phyloP scores from a whole-genome alignment of 1,140 invertebrate genomes.

The Stegodyphus dumicola region DNA sequence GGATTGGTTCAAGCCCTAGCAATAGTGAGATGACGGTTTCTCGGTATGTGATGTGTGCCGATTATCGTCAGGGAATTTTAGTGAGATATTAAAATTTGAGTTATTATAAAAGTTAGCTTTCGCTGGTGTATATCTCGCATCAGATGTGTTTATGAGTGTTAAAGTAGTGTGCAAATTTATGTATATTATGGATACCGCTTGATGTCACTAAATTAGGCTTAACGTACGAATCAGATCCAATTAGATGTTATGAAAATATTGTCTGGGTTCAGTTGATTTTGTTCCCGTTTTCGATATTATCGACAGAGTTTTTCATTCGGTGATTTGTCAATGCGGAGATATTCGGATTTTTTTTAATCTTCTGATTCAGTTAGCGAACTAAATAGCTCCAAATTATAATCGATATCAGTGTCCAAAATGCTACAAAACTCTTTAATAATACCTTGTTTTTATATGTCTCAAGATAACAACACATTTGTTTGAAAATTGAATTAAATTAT shows the following conservation, averaged over 20 bases:
- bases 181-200: conserved; percentile 21
- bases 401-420: conserved; percentile 54
- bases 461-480: conserved; percentile 7
- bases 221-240: conserved; percentile 45
- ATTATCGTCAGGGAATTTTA: conserved; percentile 30
- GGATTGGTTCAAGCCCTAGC: conserved; percentile 52
- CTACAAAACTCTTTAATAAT: conserved; percentile 30
- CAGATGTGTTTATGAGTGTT: neutral
- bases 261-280: conserved; percentile 20
- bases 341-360: conserved; percentile 20
- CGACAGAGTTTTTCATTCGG: neutral
- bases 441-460: conserved; percentile 9
- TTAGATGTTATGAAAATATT: conserved; percentile 54
- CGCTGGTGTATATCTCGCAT: conserved; percentile 7
- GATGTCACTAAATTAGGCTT: conserved; percentile 50
- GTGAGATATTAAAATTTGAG: conserved; percentile 28
- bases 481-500: conserved; percentile 32
- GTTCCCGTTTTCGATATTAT: neutral
- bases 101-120: conserved; percentile 25
- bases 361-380: conserved; percentile 12
- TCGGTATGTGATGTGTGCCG: conserved; percentile 42
- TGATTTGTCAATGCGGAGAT: conserved; percentile 41
- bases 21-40: conserved; percentile 58
- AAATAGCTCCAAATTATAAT: conserved; percentile 36
- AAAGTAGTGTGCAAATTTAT: conserved; percentile 16